Conservation (phyloP, 2,113 vertebrate species). For the Lycaon pictus region DNA sequence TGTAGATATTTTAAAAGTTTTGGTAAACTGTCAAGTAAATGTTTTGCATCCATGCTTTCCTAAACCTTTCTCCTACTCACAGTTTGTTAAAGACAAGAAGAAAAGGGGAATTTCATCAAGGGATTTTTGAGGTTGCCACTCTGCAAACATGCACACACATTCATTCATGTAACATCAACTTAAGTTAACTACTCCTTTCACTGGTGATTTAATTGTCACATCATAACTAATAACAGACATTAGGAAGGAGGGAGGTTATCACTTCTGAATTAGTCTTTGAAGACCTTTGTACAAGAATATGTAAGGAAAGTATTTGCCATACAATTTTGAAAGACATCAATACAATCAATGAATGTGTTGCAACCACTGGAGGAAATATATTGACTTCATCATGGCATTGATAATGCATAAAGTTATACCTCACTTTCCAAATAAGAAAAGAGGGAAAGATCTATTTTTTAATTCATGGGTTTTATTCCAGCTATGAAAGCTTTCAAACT, state of each 20-base stretch:
- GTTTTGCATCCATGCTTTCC: background rate
- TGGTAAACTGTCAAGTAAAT: background rate
- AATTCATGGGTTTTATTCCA: background rate
- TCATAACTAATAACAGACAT: background rate
- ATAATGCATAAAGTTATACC: background rate
- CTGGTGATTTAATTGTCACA: background rate
- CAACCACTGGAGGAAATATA: background rate
- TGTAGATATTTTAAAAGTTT: background rate
- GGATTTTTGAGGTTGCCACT: background rate
- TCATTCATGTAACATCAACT: background rate
- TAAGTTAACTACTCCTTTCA: background rate
- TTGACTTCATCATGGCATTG: background rate
- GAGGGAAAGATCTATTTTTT: background rate
- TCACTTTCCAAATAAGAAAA: background rate
- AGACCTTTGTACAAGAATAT: background rate
- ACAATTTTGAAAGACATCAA: background rate
- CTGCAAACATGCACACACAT: background rate
- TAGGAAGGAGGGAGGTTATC: background rate
- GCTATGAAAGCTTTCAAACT: constrained; percentile 9
- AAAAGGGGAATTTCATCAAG: constrained; percentile 24
- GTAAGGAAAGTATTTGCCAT: background rate
- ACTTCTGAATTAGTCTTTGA: background rate
- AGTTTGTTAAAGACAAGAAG: background rate
- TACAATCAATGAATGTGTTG: background rate
- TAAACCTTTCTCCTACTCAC: background rate